phyloP scores from a whole-genome alignment of 2,113 vertebrate genomes.

The Amphilophus citrinellus region DNA sequence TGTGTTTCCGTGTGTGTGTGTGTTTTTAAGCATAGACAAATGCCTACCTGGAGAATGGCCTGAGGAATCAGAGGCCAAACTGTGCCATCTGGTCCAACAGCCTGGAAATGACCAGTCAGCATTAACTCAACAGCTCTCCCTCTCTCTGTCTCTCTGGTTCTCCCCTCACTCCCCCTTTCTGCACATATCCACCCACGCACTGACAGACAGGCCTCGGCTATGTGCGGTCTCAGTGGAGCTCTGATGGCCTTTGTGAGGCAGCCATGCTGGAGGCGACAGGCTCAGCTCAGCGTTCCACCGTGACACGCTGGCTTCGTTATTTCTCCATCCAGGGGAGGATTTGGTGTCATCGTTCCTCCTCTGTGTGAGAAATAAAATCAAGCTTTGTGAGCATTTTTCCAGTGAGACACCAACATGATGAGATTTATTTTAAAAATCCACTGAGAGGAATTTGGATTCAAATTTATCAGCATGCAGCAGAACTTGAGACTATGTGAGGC shows the following conservation, averaged over 20 bases:
- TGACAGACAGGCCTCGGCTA: conserved; percentile 59
- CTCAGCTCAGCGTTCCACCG: conserved; percentile 34
- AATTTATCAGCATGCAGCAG: conserved; percentile 23
- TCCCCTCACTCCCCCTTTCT: background rate
- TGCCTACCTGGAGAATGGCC: conserved; percentile 48
- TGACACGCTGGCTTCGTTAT: conserved; percentile 67
- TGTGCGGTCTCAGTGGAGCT: conserved; percentile 50
- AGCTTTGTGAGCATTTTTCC: conserved; percentile 32
- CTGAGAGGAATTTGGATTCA: conserved; percentile 33
- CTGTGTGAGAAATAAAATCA: conserved; percentile 51
- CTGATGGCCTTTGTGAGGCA: conserved; percentile 67
- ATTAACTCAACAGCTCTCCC: conserved; percentile 33
- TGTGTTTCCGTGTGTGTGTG: background rate
- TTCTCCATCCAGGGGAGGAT: conserved; percentile 52
- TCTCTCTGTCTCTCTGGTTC: background rate
- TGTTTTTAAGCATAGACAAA: conserved; percentile 1
- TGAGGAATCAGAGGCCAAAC: conserved; percentile 61
- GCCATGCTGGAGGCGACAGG: conserved; percentile 66
- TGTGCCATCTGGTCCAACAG: conserved; percentile 69
- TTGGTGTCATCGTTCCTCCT: conserved; percentile 39
- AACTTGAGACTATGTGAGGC: background rate
- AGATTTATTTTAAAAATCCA: conserved; percentile 27
- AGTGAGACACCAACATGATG: conserved; percentile 22
- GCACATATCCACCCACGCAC: conserved; percentile 55
- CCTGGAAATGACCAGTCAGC: conserved; percentile 69